phyloP scores from a whole-genome alignment of 2,888 invertebrate genomes.

The Melanargia galathea region DNA sequence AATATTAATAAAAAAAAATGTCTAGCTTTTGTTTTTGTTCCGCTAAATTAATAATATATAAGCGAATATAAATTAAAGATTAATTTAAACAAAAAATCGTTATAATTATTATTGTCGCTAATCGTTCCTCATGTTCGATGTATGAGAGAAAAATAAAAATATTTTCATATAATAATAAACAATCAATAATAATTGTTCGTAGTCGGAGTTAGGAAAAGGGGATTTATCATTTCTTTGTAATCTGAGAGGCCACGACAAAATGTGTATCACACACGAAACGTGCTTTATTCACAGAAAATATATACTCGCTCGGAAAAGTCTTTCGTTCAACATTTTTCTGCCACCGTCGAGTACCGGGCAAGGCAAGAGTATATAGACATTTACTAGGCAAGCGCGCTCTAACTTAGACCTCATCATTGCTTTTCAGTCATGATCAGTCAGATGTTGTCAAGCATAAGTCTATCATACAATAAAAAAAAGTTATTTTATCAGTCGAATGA shows the following conservation, averaged over 20 bases:
- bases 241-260: constrained; percentile 5
- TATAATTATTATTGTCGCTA: constrained; percentile 46
- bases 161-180: constrained; percentile 43
- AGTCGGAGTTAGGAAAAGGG: constrained; percentile 26
- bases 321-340: no score
- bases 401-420: no score
- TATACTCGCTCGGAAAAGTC: no score
- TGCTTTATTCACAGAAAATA: no score
- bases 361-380: no score
- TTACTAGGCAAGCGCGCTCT: no score
- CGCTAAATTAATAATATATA: constrained; percentile 44
- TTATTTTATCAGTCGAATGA: no score
- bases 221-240: constrained; percentile 13
- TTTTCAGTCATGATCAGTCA: no score
- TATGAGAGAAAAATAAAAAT: constrained; percentile 42
- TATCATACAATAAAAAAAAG: no score
- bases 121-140: constrained; percentile 46
- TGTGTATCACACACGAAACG: background rate
- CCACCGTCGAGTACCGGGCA: no score
- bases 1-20: constrained; percentile 38
- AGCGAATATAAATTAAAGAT: constrained; percentile 42
- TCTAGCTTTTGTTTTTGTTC: constrained; percentile 47
- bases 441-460: no score
- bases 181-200: constrained; percentile 20
- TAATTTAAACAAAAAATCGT: constrained; percentile 39